Evolutionary conservation across 2,797 vertebrate species (phyloP).

Genomic region (Rhadinocentrus ornatus): DNA sequence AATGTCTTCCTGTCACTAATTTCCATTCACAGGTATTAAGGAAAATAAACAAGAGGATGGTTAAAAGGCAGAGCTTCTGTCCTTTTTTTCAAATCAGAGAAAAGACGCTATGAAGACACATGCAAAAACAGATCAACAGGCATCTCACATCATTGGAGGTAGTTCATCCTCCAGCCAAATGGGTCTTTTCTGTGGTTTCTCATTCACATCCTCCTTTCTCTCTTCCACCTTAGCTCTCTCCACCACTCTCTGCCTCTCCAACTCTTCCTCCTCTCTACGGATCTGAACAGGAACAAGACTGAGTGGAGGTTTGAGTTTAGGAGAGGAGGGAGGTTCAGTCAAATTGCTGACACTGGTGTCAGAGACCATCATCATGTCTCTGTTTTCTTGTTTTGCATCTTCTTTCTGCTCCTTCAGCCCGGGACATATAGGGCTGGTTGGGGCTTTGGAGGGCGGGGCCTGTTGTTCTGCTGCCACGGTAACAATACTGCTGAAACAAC

Average conservation of each 20-base stretch:
- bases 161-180: slow-evolving; percentile 80
- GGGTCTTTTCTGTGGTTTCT: slow-evolving; percentile 60
- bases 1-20: not conserved
- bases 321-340: slow-evolving; percentile 24
- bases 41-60: not conserved
- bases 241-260: slow-evolving; percentile 29
- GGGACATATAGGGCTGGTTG: slow-evolving; percentile 31
- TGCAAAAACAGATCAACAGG: slow-evolving; percentile 40
- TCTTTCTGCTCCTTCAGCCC: slow-evolving; percentile 54
- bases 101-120: slow-evolving; percentile 26
- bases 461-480: slow-evolving; percentile 60
- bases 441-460: slow-evolving; percentile 52
- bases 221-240: slow-evolving; percentile 42
- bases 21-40: slow-evolving; percentile 14
- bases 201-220: slow-evolving; percentile 33
- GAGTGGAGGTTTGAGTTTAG: slow-evolving; percentile 37
- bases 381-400: slow-evolving; percentile 45
- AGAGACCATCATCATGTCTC: slow-evolving; percentile 47
- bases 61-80: not conserved
- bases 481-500: slow-evolving; percentile 69
- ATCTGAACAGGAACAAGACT: slow-evolving; percentile 46
- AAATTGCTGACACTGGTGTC: slow-evolving; percentile 46
- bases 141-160: slow-evolving; percentile 84
- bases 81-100: slow-evolving; percentile 24
- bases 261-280: slow-evolving; percentile 19